Evolutionary conservation across 2,113 vertebrate species (phyloP), one percentile per base, ranked within the genome.

Genomic region (Mastomys coucha): DNA sequence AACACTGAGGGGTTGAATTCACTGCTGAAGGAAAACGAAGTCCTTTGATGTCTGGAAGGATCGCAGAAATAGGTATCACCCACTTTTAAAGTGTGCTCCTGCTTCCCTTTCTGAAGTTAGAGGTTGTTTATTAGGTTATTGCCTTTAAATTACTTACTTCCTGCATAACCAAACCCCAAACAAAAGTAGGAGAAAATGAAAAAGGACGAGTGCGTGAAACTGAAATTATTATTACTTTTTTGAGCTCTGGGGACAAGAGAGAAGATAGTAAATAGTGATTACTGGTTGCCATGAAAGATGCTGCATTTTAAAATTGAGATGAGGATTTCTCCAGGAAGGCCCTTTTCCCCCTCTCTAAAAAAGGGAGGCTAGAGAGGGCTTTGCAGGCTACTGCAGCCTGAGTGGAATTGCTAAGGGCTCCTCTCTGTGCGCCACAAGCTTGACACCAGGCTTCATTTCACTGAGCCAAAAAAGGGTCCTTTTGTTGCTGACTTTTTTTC

Each of bases 401-500:
- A 98, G 98, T 85, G 88, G 98, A 99, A 99, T 99, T 91, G 93
- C 98, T 99, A 98, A 99, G 97, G 16, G 91, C 96, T 98, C 89
- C 88, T 94, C 96, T 96, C 96, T 98, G 97, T 98, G 97, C 97
- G 97, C 97, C 81, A 24, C 98, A 97, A 98, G 98, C 98, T 98
- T 97, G 98, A 98, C 98, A 98, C 97, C 98, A 99, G 98, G 98
- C 98, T 98, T 98, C 98, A 98, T 99, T 99, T 98, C 97, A 97
- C 97, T 95, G 96, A 98, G 98, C 98, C 96, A 98, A 98, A 99
- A 99, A 99, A 98, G 98, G 98, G 98, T 97, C 98, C 98, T 98
- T 99, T 99, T 98, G 98, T 99, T 98, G 97, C 12, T 58, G 26
- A 17, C n/a, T 81, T 36, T 33, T 39, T 33, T 20, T 36, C 5